These are phyloP conservation scores for Alviniconcha strummeri DNA, from an alignment of 2,888 invertebrate species.

Conservation along the genomic window DNA sequence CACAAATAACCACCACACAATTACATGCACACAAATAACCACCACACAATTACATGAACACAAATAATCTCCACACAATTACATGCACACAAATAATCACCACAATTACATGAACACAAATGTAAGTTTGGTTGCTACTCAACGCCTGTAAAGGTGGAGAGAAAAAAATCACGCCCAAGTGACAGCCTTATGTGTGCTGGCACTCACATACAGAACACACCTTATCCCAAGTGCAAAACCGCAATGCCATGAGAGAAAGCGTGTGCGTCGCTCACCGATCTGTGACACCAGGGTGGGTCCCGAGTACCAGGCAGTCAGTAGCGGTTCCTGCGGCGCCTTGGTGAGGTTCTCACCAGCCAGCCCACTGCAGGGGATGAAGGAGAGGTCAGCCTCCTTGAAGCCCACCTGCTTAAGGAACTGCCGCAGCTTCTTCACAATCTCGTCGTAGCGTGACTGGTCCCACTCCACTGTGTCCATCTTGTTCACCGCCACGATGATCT, in stretches of 20 bases:
- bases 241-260: neutral
- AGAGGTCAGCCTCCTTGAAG: constrained; percentile 89
- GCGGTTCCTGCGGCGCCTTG: constrained; percentile 78
- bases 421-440: constrained; percentile 88
- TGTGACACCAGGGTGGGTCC: constrained; percentile 90
- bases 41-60: no score
- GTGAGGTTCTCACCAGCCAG: constrained; percentile 95
- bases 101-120: no score
- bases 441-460: constrained; percentile 92
- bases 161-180: no score
- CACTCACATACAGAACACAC: neutral
- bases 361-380: constrained; percentile 96
- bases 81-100: no score
- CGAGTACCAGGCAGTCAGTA: constrained; percentile 83
- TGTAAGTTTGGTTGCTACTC: no score
- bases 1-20: no score
- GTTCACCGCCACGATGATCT: constrained; percentile 95
- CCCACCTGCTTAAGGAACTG: constrained; percentile 86
- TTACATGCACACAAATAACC: no score
- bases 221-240: neutral
- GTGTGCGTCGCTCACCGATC: constrained; percentile 78
- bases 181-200: no score
- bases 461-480: constrained; percentile 97
- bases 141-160: no score
- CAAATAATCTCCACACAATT: no score